A percentile compares a stretch with the other conserved stretches of the same genome.
Conservation (phyloP, 2,888 invertebrate genomes). For the Scrobipalpa atriplicella region DNA sequence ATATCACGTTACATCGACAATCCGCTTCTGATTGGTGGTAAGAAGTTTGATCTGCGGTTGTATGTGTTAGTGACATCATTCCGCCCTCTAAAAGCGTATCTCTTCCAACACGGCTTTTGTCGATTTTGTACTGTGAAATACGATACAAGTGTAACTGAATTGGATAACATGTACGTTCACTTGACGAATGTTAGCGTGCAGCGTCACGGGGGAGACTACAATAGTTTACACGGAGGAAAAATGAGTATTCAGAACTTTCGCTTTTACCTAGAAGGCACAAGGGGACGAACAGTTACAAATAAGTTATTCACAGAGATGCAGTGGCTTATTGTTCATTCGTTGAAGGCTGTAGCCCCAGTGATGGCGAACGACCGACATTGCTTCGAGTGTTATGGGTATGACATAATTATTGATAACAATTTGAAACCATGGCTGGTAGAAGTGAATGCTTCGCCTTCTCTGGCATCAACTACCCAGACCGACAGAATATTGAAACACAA, state of each 20-base stretch:
- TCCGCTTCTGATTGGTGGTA: conserved; percentile 95
- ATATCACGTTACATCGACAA: conserved; percentile 97
- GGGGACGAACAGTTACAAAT: conserved; percentile 93
- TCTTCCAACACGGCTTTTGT: conserved; percentile 95
- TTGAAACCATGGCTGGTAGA: conserved; percentile 97
- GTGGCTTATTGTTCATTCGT: conserved; percentile 94
- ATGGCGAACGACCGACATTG: conserved; percentile 96
- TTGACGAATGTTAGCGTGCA: conserved; percentile 98
- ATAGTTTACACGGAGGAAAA: conserved; percentile 96
- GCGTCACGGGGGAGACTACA: conserved; percentile 95
- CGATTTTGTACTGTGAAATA: conserved; percentile 97
- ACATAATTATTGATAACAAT: conserved; percentile 96
- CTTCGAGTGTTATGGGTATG: conserved; percentile 97
- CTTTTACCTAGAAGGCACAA: conserved; percentile 93
- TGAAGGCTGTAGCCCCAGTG: conserved; percentile 94
- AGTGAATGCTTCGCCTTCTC: conserved; percentile 96
- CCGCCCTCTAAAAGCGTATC: conserved; percentile 94
- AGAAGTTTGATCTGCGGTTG: conserved; percentile 96
- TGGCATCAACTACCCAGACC: conserved; percentile 95
- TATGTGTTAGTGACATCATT: conserved; percentile 97
- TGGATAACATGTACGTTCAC: conserved; percentile 97
- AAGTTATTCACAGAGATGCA: conserved; percentile 92
- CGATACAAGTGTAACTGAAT: conserved; percentile 91
- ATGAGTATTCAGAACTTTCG: conserved; percentile 94
- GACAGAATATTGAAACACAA: conserved; percentile 96